Percentiles rank a stretch among this genome's conserved stretches.
Evolutionary conservation across 2,888 invertebrate species (phyloP).

Genomic region (Eupithecia vulgata): DNA sequence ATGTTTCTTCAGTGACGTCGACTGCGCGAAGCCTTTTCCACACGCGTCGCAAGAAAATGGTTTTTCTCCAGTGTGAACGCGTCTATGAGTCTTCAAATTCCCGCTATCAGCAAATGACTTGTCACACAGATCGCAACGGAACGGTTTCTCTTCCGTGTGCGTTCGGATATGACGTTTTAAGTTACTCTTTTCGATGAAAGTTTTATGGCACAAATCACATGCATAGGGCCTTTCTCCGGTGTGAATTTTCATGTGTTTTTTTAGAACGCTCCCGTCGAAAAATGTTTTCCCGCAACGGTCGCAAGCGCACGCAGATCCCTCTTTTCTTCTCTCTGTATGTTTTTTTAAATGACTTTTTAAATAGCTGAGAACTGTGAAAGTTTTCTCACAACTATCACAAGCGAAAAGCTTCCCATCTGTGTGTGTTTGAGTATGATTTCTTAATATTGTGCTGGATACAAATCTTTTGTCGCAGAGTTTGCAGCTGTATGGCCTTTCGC

Average conservation of each 20-base stretch:
- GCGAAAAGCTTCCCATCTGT: slow-evolving; percentile 20
- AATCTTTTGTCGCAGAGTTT: slow-evolving; percentile 28
- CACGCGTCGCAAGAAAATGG: slow-evolving; percentile 33
- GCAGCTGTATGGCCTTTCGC: slow-evolving; percentile 27
- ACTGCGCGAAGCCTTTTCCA: slow-evolving; percentile 31
- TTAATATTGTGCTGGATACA: slow-evolving; percentile 22
- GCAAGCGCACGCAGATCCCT: slow-evolving; percentile 23
- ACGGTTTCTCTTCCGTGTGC: slow-evolving; percentile 30
- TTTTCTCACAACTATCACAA: slow-evolving; percentile 28
- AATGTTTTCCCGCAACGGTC: slow-evolving; percentile 32
- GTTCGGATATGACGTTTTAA: slow-evolving; percentile 29
- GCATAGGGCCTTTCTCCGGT: slow-evolving; percentile 30
- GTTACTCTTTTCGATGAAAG: slow-evolving; percentile 23
- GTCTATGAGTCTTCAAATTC: slow-evolving; percentile 30
- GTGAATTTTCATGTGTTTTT: slow-evolving; percentile 33
- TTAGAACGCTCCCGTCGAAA: slow-evolving; percentile 22
- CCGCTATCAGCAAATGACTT: slow-evolving; percentile 28
- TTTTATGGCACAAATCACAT: slow-evolving; percentile 30
- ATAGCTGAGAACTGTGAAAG: slow-evolving; percentile 26
- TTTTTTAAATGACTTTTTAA: slow-evolving; percentile 29
- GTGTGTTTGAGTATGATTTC: slow-evolving; percentile 27
- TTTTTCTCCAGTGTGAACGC: slow-evolving; percentile 32
- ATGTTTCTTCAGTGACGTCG: slow-evolving; percentile 31
- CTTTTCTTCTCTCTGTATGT: slow-evolving; percentile 17
- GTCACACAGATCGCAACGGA: slow-evolving; percentile 26